A percentile compares a stretch with the other conserved stretches of the same genome.
These are phyloP conservation scores for Agonopterix heracliana DNA, from an alignment of 2,888 invertebrate genomes.

Conservation along the genomic window DNA sequence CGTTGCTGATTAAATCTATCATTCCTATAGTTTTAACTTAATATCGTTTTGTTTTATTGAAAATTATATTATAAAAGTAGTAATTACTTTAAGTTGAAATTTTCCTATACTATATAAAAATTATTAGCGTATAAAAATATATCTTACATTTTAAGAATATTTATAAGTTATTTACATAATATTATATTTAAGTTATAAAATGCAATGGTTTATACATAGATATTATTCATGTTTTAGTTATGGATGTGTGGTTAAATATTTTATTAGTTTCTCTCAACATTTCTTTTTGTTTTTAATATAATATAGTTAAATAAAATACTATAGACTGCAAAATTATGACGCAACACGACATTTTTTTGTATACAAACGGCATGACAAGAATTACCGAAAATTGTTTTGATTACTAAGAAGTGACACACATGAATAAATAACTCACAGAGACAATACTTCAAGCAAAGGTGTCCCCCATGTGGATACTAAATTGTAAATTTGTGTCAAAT, in stretches of 20 bases:
- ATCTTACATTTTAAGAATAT: background rate
- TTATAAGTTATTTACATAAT: slow-evolving; percentile 4
- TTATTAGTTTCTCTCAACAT: background rate
- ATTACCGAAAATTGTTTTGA: too few relatives aligned
- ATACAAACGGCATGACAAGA: too few relatives aligned
- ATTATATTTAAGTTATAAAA: slow-evolving; percentile 4
- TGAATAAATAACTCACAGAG: too few relatives aligned
- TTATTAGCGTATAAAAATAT: background rate
- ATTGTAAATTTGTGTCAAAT: too few relatives aligned
- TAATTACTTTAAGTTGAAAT: slow-evolving; percentile 12
- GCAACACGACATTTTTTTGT: too few relatives aligned
- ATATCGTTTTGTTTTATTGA: slow-evolving; percentile 27
- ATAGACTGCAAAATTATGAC: too few relatives aligned
- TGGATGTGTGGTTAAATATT: background rate
- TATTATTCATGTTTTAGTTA: background rate
- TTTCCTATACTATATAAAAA: slow-evolving; percentile 4
- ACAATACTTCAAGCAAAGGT: too few relatives aligned
- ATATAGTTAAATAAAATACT: too few relatives aligned
- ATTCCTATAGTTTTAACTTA: slow-evolving; percentile 45
- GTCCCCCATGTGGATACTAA: too few relatives aligned
- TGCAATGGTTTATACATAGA: background rate
- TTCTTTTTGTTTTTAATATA: too few relatives aligned
- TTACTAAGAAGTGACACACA: too few relatives aligned
- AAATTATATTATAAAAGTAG: slow-evolving; percentile 11
- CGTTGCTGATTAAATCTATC: slow-evolving; percentile 26